phyloP scores from a whole-genome alignment of 2,113 vertebrate species.

The Lasiurus cinereus region DNA sequence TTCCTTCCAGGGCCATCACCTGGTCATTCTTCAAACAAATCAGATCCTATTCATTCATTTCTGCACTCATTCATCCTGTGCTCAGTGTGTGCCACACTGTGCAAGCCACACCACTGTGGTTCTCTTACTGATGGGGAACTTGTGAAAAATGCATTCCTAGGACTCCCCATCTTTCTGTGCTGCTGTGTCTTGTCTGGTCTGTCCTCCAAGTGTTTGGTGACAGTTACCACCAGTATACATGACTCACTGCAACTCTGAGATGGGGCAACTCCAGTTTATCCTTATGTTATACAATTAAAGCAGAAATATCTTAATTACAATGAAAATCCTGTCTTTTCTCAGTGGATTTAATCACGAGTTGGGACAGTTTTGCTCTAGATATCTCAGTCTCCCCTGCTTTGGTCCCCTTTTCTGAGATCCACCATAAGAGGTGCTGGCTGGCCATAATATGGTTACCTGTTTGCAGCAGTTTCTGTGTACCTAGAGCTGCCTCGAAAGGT shows the following conservation, averaged over 20 bases:
- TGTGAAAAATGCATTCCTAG: not conserved
- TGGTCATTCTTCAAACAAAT: not conserved
- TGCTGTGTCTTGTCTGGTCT: not conserved
- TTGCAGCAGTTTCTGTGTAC: not conserved
- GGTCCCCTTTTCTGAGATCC: not conserved
- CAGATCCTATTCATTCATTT: not conserved
- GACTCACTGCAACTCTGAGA: not conserved
- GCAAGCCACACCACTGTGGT: not conserved
- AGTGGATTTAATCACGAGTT: not conserved
- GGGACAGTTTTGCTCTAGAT: not conserved
- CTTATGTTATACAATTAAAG: not conserved
- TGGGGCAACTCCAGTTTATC: not conserved
- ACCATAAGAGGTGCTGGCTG: not conserved
- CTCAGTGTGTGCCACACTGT: not conserved
- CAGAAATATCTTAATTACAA: not conserved
- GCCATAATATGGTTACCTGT: too few species aligned
- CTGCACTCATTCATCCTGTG: not conserved
- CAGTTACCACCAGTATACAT: not conserved
- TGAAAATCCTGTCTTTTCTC: slow-evolving; percentile 34
- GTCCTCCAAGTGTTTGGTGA: not conserved
- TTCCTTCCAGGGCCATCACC: not conserved
- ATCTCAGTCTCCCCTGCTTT: not conserved
- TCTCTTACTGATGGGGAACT: not conserved
- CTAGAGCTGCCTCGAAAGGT: not conserved
- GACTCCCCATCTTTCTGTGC: not conserved